Evolutionary conservation across 1,140 invertebrate species (phyloP), one percentile per base, ranked within the genome.

Genomic region (Rhopalosiphum maidis): DNA sequence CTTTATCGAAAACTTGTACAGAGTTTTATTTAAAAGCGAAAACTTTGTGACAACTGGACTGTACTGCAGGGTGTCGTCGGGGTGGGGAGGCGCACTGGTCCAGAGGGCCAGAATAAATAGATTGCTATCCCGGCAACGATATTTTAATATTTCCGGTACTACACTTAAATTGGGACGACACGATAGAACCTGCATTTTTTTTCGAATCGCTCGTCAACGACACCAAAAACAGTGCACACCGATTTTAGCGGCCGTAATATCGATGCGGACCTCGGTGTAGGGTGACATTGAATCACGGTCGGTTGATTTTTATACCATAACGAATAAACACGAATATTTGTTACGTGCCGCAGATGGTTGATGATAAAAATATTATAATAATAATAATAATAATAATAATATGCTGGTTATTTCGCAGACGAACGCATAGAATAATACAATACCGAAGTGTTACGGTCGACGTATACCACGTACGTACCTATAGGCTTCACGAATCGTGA

Each of bases 21-120:
- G 46, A 51, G 46, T 88, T 88, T 88, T 88, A 88, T 88, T 88
- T 35, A 88, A 54, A 88, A 88, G 46, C 48, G n/a, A 23, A 88
- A 88, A 77, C n/a, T 77, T 77, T 77, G 60, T 77, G 60, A 77
- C 30, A 77, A 77, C n/a, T 77, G 60, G 60, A n/a, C 60, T 68
- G 60, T 1, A 0, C 11, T 77, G 60, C 60, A 15, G 60, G 60
- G 60, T 77, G 60, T 77, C 60, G 30, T 15, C 60, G 18, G n/a
- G 30, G 30, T 41, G 41, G 41, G 41, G 41, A 41, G 11, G 60
- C 60, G 60, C n/a, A 18, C 60, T 77, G 4, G 60, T 77, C 60
- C 30, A n/a, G 60, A 77, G 60, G n/a, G n/a, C 11, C n/a, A 35
- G 60, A n/a, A 77, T 77, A n/a, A n/a, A 77, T 77, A 77, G 30